Percentiles rank a stretch among this genome's conserved stretches.
Evolutionary conservation across 2,797 vertebrate genomes (phyloP).

Genomic region (Halcyon smyrnensis): DNA sequence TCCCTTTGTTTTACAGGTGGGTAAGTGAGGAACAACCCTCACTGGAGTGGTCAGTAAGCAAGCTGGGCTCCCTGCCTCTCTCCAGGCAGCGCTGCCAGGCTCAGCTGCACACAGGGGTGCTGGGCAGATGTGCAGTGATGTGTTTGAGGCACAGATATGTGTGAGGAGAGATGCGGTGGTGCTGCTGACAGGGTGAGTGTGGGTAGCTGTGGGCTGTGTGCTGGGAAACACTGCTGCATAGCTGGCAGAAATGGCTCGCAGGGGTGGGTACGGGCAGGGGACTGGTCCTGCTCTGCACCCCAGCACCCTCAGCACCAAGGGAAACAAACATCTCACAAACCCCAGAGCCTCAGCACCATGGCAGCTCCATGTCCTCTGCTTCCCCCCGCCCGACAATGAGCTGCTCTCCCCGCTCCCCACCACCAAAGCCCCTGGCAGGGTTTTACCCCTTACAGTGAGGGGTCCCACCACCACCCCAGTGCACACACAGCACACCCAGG

Average conservation of each 20-base stretch:
- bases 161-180: accelerated
- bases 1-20: background rate
- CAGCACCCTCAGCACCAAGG: accelerated
- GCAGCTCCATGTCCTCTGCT: background rate
- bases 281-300: background rate
- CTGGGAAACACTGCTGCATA: background rate
- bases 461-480: accelerated
- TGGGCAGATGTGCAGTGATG: accelerated
- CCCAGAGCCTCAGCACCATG: accelerated
- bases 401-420: accelerated
- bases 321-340: accelerated
- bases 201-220: background rate
- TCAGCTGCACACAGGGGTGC: accelerated
- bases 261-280: background rate
- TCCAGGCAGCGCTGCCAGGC: background rate
- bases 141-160: accelerated
- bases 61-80: background rate
- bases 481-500: background rate
- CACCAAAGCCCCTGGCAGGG: background rate
- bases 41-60: background rate
- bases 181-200: accelerated
- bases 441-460: background rate
- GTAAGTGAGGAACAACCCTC: background rate
- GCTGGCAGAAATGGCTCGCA: background rate
- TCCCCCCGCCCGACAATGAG: accelerated